These are phyloP conservation scores for Platycheirus albimanus DNA, from an alignment of 2,888 invertebrate species.

Conservation along the genomic window DNA sequence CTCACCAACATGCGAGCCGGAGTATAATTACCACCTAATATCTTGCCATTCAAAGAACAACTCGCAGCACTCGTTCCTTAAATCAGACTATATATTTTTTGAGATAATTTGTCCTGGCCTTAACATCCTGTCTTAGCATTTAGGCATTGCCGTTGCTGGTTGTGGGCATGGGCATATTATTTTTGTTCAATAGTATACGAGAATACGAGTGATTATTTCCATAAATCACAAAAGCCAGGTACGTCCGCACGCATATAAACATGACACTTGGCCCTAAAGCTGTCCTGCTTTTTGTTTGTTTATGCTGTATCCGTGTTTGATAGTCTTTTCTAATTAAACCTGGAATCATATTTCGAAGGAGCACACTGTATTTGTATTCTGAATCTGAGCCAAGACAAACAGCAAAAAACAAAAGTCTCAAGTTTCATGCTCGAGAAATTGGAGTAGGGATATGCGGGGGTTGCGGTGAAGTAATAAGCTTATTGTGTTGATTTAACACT, in stretches of 20 bases:
- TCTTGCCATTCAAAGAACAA: slow-evolving; percentile 40
- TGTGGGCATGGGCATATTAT: slow-evolving; percentile 11
- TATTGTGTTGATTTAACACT: slow-evolving; percentile 73
- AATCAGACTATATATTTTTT: slow-evolving; percentile 33
- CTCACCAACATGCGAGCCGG: slow-evolving; percentile 35
- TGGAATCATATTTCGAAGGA: slow-evolving; percentile 45
- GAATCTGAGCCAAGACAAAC: slow-evolving; percentile 41
- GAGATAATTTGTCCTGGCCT: slow-evolving; percentile 39
- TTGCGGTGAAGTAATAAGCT: slow-evolving; percentile 62
- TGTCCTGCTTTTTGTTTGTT: slow-evolving; percentile 31
- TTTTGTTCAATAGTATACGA: slow-evolving; percentile 25
- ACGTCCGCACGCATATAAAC: slow-evolving; percentile 50
- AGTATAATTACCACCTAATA: slow-evolving; percentile 73
- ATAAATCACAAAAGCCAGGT: slow-evolving; percentile 71
- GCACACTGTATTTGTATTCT: no score
- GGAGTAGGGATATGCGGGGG: not conserved
- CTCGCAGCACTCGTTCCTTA: slow-evolving; percentile 15
- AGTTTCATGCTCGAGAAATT: slow-evolving; percentile 41
- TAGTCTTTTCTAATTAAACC: slow-evolving; percentile 69
- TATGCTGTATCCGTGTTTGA: slow-evolving; percentile 39
- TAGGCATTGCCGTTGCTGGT: not conserved
- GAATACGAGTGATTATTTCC: slow-evolving; percentile 59
- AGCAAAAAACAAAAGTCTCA: slow-evolving; percentile 64
- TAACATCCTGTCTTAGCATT: slow-evolving; percentile 64
- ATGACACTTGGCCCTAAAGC: slow-evolving; percentile 65